Evolutionary conservation across 2,888 invertebrate genomes (phyloP).

Genomic region (Drosophila neutralis): DNA sequence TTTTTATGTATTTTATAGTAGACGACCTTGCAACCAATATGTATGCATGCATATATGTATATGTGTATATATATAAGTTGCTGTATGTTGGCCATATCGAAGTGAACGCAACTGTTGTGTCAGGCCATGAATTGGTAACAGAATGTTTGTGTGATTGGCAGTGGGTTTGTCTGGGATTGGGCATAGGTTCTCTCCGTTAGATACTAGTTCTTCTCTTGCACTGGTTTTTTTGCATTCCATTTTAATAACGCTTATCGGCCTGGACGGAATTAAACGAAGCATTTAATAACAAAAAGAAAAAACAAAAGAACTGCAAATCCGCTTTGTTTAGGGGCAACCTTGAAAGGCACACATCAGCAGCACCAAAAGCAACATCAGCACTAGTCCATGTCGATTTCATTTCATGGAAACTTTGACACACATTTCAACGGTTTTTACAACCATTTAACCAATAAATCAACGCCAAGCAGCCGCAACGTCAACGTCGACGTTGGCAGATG

Average conservation of each 20-base stretch:
- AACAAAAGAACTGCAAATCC: slow-evolving; percentile 71
- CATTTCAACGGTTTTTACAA: slow-evolving; percentile 81
- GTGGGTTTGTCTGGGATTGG: slow-evolving; percentile 46
- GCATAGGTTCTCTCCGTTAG: slow-evolving; percentile 6
- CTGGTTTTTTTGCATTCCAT: slow-evolving; percentile 33
- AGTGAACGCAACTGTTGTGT: slow-evolving; percentile 54
- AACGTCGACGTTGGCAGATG: slow-evolving; percentile 56
- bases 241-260: slow-evolving; percentile 48
- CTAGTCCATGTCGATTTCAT: slow-evolving; percentile 76
- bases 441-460: slow-evolving; percentile 79
- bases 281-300: slow-evolving; percentile 45
- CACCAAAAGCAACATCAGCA: slow-evolving; percentile 40
- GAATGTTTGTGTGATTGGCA: slow-evolving; percentile 43
- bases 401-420: slow-evolving; percentile 80
- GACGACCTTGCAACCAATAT: slow-evolving; percentile 85
- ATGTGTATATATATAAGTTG: slow-evolving; percentile 27
- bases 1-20: slow-evolving; percentile 57
- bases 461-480: slow-evolving; percentile 49
- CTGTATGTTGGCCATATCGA: slow-evolving; percentile 52
- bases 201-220: slow-evolving; percentile 41
- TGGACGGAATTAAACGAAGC: slow-evolving; percentile 62
- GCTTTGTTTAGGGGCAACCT: slow-evolving; percentile 69
- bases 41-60: slow-evolving; percentile 40
- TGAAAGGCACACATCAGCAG: slow-evolving; percentile 58
- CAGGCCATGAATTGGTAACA: slow-evolving; percentile 55